Evolutionary conservation across 2,888 invertebrate species (phyloP).

Genomic region (Alloscopus bannaensis): DNA sequence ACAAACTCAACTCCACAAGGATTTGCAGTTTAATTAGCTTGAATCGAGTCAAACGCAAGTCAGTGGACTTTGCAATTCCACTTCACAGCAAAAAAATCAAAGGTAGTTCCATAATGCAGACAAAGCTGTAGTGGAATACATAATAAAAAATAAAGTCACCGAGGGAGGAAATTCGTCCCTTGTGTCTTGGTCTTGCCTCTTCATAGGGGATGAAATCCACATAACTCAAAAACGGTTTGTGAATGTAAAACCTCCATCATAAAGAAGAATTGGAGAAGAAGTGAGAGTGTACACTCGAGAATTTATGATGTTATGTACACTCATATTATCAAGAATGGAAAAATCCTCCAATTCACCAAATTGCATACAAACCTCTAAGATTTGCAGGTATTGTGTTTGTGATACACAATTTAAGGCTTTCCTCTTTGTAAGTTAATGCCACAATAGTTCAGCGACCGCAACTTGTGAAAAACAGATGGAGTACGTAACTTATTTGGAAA

Average conservation of each 20-base stretch:
- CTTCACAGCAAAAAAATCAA: not conserved
- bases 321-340: too few species aligned
- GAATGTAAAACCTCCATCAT: too few species aligned
- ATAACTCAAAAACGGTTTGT: too few species aligned
- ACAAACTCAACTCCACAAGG: not conserved
- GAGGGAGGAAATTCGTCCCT: constrained; percentile 5
- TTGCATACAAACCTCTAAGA: not conserved
- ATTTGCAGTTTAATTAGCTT: not conserved
- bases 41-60: not conserved
- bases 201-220: too few species aligned
- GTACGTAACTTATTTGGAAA: constrained; percentile 18
- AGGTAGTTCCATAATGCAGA: not conserved
- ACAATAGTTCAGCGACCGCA: not conserved
- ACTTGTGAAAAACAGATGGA: constrained; percentile 1
- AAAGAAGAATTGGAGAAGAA: constrained; percentile 31
- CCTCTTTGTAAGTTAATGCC: not conserved
- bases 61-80: not conserved
- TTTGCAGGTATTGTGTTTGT: not conserved
- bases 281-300: constrained; percentile 27
- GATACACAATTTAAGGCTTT: not conserved
- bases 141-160: constrained; percentile 4
- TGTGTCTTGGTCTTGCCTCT: too few species aligned
- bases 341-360: too few species aligned
- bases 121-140: not conserved
- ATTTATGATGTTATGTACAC: constrained; percentile 23